Evolutionary conservation across 2,797 vertebrate genomes (phyloP).

Genomic region (Caiman crocodilus): DNA sequence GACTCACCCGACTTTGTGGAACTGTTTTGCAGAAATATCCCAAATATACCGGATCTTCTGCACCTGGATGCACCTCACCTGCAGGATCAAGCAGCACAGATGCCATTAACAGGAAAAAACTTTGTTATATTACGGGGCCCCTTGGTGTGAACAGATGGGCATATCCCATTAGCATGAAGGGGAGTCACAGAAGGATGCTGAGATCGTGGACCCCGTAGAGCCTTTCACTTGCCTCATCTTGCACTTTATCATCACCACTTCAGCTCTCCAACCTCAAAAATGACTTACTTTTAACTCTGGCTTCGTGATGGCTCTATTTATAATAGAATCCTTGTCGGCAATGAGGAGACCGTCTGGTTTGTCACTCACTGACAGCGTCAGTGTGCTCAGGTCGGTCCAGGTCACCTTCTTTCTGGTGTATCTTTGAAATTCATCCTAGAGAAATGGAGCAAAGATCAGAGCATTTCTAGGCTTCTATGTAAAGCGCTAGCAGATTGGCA

Average conservation of each 20-base stretch:
- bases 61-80: constrained; percentile 78
- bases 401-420: constrained; percentile 74
- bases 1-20: constrained; percentile 80
- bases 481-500: background rate
- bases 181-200: background rate
- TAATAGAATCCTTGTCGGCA: constrained; percentile 68
- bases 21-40: constrained; percentile 73
- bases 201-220: background rate
- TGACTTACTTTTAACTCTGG: constrained; percentile 76
- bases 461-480: background rate
- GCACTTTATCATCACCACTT: background rate
- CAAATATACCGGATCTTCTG: constrained; percentile 82
- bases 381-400: constrained; percentile 67
- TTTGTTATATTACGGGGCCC: background rate
- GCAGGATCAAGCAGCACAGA: constrained; percentile 19
- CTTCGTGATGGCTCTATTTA: constrained; percentile 72
- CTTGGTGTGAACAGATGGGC: background rate
- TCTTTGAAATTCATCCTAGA: constrained; percentile 79
- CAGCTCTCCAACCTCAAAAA: background rate
- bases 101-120: background rate
- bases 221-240: background rate
- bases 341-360: constrained; percentile 12
- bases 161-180: background rate
- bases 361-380: constrained; percentile 8
- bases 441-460: background rate